A percentile compares a stretch with the other conserved stretches of the same genome.
phyloP scores from a whole-genome alignment of 2,113 vertebrate genomes.

The Pavo muticus region DNA sequence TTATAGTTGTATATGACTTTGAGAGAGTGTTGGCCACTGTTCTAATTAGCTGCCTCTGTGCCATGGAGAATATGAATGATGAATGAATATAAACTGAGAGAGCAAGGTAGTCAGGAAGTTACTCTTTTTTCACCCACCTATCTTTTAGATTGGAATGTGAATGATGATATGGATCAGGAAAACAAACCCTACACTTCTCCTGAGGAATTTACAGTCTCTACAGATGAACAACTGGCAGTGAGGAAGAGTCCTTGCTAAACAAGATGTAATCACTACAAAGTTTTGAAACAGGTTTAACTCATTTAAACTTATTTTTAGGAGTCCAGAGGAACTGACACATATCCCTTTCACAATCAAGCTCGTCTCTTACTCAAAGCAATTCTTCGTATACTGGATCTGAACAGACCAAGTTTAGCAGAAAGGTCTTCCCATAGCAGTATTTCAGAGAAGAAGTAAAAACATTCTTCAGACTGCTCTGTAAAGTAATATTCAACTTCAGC shows the following conservation, averaged over 20 bases:
- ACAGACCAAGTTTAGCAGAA: not conserved
- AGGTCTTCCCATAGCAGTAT: not conserved
- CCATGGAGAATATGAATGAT: not conserved
- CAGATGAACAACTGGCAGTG: not conserved
- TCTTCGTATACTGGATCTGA: not conserved
- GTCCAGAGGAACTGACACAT: not conserved
- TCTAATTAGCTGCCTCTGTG: not conserved
- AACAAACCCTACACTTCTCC: not conserved
- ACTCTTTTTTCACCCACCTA: not conserved
- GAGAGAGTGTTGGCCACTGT: not conserved
- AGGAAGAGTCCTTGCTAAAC: not conserved
- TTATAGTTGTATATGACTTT: not conserved
- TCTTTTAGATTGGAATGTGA: not conserved
- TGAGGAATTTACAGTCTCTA: not conserved
- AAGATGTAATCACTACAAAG: not conserved
- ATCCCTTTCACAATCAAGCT: not conserved
- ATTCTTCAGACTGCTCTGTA: not conserved
- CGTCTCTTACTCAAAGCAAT: not conserved
- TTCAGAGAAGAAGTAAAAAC: not conserved
- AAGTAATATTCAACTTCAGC: not conserved
- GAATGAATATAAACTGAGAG: not conserved
- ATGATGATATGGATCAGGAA: not conserved
- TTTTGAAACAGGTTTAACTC: not conserved
- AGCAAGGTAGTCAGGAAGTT: not conserved
- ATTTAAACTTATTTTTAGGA: not conserved